Percentiles rank a stretch among this genome's conserved stretches.
Evolutionary conservation across 37 sponge, comb jelly and placozoan species (phyloP).

Genomic region (Oscarella lobularis): DNA sequence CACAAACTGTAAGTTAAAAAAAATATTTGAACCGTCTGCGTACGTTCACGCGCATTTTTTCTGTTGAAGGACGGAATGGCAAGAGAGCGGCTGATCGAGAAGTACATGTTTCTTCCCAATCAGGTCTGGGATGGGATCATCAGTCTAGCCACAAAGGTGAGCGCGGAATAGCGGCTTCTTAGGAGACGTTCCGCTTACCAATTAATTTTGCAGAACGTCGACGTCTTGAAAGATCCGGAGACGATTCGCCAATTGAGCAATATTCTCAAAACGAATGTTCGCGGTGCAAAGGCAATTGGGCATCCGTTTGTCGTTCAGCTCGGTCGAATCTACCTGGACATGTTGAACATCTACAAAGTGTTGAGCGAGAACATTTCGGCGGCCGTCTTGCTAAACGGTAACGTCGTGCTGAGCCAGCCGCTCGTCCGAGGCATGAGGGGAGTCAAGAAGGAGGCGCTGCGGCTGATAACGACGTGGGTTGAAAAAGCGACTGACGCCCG

Average conservation of each 20-base stretch:
- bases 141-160: conserved; percentile 51
- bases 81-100: conserved; percentile 83
- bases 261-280: conserved; percentile 92
- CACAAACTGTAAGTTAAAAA: conserved; percentile 63
- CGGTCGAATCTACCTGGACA: conserved; percentile 91
- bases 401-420: conserved; percentile 80
- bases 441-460: conserved; percentile 93
- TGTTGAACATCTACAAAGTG: conserved; percentile 95
- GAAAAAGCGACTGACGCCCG: conserved; percentile 59
- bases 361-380: conserved; percentile 84
- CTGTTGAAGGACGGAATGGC: conserved; percentile 47
- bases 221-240: conserved; percentile 72
- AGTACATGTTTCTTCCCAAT: conserved; percentile 94
- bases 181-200: not conserved
- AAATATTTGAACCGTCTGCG: not conserved
- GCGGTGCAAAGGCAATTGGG: conserved; percentile 83
- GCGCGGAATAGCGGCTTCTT: not conserved
- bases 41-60: not conserved
- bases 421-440: conserved; percentile 74
- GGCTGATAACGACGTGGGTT: conserved; percentile 89
- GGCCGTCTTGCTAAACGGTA: no score
- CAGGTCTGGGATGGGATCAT: conserved; percentile 90
- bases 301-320: conserved; percentile 92
- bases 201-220: conserved; percentile 24
- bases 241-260: conserved; percentile 81